Evolutionary conservation across 2,113 vertebrate species (phyloP).

Genomic region (Pyxicephalus adspersus): DNA sequence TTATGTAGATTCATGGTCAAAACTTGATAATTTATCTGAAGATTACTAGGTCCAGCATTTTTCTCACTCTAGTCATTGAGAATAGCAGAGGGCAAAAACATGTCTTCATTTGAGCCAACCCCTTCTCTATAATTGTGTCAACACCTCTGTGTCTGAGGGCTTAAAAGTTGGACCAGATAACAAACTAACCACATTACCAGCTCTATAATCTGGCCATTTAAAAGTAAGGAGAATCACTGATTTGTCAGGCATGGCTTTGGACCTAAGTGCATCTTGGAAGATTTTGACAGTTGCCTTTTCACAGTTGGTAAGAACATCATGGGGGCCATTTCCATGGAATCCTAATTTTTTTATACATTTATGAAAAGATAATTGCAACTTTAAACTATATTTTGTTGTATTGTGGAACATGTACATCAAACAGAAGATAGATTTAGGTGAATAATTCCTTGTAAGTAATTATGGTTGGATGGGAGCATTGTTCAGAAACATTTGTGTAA

Average conservation of each 20-base stretch:
- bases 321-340: neutral
- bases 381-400: no score
- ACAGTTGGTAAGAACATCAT: conserved; percentile 2
- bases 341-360: neutral
- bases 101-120: neutral
- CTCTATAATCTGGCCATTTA: neutral
- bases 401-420: no score
- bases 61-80: conserved; percentile 7
- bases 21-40: neutral
- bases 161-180: neutral
- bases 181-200: neutral
- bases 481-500: no score
- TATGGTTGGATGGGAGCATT: no score
- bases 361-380: no score
- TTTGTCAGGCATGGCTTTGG: neutral
- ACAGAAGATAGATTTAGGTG: no score
- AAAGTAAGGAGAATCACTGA: neutral
- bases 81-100: neutral
- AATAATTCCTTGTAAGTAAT: no score
- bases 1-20: neutral
- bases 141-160: conserved; percentile 8
- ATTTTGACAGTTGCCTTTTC: neutral
- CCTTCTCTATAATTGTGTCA: conserved; percentile 1
- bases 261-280: neutral
- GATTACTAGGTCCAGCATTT: conserved; percentile 3